A percentile compares a stretch with the other conserved stretches of the same genome.
These are phyloP conservation scores for Drosophila sulfurigaster DNA, from an alignment of 1,140 invertebrate species.

Conservation along the genomic window DNA sequence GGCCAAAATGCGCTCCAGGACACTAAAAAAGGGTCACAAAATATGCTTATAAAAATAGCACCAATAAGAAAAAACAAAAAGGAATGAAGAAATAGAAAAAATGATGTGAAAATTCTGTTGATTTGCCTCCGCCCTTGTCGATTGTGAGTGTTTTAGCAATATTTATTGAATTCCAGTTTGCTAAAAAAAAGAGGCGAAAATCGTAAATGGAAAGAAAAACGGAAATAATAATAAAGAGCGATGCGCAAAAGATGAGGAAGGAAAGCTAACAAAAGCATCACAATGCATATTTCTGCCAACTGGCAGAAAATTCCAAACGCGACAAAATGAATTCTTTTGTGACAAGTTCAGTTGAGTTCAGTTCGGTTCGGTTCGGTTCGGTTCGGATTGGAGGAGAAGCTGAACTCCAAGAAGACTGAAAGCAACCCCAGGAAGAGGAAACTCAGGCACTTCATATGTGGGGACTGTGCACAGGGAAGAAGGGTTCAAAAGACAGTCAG, in stretches of 20 bases:
- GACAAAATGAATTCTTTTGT: slow-evolving; percentile 82
- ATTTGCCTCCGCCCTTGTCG: slow-evolving; percentile 34
- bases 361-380: slow-evolving; percentile 66
- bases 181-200: slow-evolving; percentile 35
- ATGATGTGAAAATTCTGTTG: slow-evolving; percentile 72
- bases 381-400: slow-evolving; percentile 28
- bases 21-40: slow-evolving; percentile 40
- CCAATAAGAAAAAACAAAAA: slow-evolving; percentile 16
- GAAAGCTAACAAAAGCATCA: slow-evolving; percentile 60
- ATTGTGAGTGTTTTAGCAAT: slow-evolving; percentile 76
- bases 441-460: slow-evolving; percentile 48
- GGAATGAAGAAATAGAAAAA: slow-evolving; percentile 23
- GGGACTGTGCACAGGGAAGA: background rate
- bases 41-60: slow-evolving; percentile 65
- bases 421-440: slow-evolving; percentile 16
- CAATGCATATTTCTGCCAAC: slow-evolving; percentile 61
- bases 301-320: slow-evolving; percentile 69
- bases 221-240: slow-evolving; percentile 29
- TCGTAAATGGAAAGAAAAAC: slow-evolving; percentile 27
- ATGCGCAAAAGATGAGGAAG: slow-evolving; percentile 13
- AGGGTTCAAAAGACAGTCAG: slow-evolving; percentile 62
- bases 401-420: background rate
- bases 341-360: slow-evolving; percentile 59
- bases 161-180: slow-evolving; percentile 82
- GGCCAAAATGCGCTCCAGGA: slow-evolving; percentile 32